These are phyloP conservation scores for Halyomorpha halys DNA, from an alignment of 1,140 invertebrate genomes.

Conservation along the genomic window DNA sequence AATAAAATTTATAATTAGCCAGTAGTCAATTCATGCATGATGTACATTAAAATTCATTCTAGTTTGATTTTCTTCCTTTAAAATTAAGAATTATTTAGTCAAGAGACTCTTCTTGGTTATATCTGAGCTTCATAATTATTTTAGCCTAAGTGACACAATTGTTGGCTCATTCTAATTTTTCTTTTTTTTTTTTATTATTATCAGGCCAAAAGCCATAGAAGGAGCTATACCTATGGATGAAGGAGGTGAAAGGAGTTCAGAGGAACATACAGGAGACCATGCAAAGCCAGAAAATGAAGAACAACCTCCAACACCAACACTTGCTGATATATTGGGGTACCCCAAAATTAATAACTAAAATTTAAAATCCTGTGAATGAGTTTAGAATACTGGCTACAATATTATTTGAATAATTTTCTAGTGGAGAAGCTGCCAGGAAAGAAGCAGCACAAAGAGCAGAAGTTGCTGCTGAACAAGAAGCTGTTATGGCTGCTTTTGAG, in stretches of 20 bases:
- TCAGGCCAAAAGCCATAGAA: conserved; percentile 36
- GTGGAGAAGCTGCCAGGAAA: conserved; percentile 71
- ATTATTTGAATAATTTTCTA: conserved; percentile 13
- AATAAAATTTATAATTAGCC: no score
- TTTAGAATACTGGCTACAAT: neutral
- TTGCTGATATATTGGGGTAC: conserved; percentile 65
- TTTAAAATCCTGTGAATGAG: neutral
- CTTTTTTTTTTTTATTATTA: conserved; percentile 41
- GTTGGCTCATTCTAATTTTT: no score
- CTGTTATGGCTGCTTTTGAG: conserved; percentile 76
- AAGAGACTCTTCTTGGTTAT: no score
- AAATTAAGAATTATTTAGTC: no score
- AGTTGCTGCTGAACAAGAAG: conserved; percentile 71
- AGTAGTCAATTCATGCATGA: no score
- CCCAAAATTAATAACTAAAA: neutral
- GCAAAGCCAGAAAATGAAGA: conserved; percentile 37
- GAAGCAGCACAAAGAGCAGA: conserved; percentile 67
- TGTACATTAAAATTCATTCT: no score
- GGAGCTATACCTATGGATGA: conserved; percentile 46
- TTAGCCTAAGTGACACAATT: no score
- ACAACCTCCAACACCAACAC: conserved; percentile 44
- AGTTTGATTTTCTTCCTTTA: no score
- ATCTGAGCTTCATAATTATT: no score
- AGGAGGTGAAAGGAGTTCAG: conserved; percentile 31
- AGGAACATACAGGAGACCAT: conserved; percentile 37